phyloP scores from a whole-genome alignment of 1,140 invertebrate genomes.

The Sinonovacula constricta region DNA sequence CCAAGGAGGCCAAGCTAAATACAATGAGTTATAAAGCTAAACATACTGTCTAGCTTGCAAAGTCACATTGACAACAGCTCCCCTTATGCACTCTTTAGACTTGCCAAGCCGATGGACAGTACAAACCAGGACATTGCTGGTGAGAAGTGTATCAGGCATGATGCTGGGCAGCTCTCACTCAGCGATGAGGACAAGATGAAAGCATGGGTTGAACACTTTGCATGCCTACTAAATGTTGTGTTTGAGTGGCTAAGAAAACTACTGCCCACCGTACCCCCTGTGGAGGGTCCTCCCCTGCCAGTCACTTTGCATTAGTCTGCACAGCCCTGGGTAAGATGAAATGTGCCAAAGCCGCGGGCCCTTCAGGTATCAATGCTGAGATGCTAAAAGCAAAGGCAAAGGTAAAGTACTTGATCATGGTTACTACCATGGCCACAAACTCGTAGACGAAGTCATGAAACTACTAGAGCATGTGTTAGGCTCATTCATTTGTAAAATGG shows the following conservation, averaged over 20 bases:
- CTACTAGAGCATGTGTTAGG: slow-evolving; percentile 35
- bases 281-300: slow-evolving; percentile 14
- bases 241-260: slow-evolving; percentile 26
- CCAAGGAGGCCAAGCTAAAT: background rate
- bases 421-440: slow-evolving; percentile 10
- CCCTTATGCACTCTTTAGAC: slow-evolving; percentile 14
- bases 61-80: background rate
- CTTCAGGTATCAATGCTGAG: slow-evolving; percentile 33
- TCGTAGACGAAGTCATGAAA: slow-evolving; percentile 20
- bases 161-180: slow-evolving; percentile 21
- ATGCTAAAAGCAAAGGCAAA: slow-evolving; percentile 43
- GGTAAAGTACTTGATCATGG: slow-evolving; percentile 7
- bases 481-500: slow-evolving; percentile 2
- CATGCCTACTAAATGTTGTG: slow-evolving; percentile 22
- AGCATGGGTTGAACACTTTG: slow-evolving; percentile 25
- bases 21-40: background rate
- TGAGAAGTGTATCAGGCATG: slow-evolving; percentile 27
- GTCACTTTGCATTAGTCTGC: background rate
- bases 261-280: slow-evolving; percentile 18
- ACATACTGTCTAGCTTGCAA: slow-evolving; percentile 2
- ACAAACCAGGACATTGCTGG: slow-evolving; percentile 27
- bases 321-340: slow-evolving; percentile 31
- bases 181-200: slow-evolving; percentile 27
- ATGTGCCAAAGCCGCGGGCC: slow-evolving; percentile 17
- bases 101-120: slow-evolving; percentile 33